phyloP scores from a whole-genome alignment of 2,888 invertebrate species.

The Enoplolaimus lenunculus region DNA sequence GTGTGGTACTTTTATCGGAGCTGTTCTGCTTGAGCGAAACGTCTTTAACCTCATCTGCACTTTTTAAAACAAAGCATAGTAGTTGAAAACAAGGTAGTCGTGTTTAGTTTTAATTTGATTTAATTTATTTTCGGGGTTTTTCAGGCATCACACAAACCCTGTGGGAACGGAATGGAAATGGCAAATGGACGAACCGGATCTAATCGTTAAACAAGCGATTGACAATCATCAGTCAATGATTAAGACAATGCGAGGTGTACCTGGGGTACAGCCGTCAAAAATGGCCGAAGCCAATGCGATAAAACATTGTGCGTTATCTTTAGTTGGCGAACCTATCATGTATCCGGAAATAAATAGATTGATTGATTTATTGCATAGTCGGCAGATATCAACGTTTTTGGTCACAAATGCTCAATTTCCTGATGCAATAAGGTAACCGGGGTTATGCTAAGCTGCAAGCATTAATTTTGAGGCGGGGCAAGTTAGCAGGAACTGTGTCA shows the following conservation, averaged over 20 bases:
- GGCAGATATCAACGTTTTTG: constrained; percentile 49
- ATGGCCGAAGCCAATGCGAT: constrained; percentile 47
- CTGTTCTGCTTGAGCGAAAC: too few species aligned
- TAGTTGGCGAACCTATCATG: constrained; percentile 53
- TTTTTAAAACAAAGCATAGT: too few species aligned
- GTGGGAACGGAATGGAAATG: constrained; percentile 53
- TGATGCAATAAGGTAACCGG: constrained; percentile 48
- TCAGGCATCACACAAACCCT: constrained; percentile 45
- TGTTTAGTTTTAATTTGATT: too few species aligned
- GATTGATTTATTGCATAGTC: constrained; percentile 45
- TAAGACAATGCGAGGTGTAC: constrained; percentile 43
- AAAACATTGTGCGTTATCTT: constrained; percentile 49
- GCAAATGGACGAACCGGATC: constrained; percentile 49
- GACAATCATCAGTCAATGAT: constrained; percentile 48
- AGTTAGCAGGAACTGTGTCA: too few species aligned
- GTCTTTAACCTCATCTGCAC: too few species aligned
- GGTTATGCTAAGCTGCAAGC: too few species aligned
- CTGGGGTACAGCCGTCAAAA: constrained; percentile 47
- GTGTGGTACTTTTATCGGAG: too few species aligned
- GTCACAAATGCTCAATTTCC: constrained; percentile 53
- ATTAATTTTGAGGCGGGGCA: too few species aligned
- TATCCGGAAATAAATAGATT: constrained; percentile 51
- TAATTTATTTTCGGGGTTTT: too few species aligned
- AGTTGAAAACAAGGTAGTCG: too few species aligned
- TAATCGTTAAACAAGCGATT: constrained; percentile 47